Evolutionary conservation across 2,113 vertebrate species (phyloP).

Genomic region (Dromaius novaehollandiae): DNA sequence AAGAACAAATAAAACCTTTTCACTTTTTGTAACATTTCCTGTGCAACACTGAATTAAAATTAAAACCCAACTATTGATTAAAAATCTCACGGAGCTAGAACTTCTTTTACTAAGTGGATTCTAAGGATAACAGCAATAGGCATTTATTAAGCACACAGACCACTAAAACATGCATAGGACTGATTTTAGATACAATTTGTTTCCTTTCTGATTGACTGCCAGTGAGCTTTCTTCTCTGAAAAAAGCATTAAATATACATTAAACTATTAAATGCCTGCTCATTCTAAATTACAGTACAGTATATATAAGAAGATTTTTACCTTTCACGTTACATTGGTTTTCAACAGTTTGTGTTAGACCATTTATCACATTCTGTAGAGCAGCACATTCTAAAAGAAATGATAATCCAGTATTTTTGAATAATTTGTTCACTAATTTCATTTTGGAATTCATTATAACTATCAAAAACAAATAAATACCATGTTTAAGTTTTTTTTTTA

Average conservation of each 20-base stretch:
- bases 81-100: background rate
- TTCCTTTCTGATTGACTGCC: background rate
- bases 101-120: background rate
- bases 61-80: background rate
- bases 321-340: conserved; percentile 87
- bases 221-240: background rate
- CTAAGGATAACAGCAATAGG: background rate
- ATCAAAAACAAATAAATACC: background rate
- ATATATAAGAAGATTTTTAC: conserved; percentile 65
- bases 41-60: background rate
- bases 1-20: background rate
- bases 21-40: background rate
- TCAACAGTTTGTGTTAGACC: conserved; percentile 85
- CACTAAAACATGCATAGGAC: background rate
- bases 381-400: conserved; percentile 83
- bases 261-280: background rate
- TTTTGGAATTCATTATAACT: background rate
- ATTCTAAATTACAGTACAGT: background rate
- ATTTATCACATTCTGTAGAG: conserved; percentile 80
- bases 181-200: background rate
- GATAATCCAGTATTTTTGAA: background rate
- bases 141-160: background rate
- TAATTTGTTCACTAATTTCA: background rate
- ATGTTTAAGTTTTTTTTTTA: background rate
- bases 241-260: background rate